Evolutionary conservation across 1,140 invertebrate species (phyloP).

Genomic region (Potamilus streckersoni): DNA sequence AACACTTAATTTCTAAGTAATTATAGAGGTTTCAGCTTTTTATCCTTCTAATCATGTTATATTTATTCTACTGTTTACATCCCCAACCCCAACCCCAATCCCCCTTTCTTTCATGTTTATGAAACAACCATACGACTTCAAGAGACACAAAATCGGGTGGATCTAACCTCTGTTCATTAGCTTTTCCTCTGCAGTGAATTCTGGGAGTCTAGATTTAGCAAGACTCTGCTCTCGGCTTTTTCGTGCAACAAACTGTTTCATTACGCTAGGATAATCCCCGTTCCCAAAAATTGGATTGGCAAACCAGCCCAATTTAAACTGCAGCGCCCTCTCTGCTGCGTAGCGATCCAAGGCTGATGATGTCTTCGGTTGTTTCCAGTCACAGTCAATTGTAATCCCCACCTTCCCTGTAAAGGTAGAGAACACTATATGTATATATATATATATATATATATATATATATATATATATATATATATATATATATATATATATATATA

Average conservation of each 20-base stretch:
- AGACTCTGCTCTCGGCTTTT: conserved; percentile 46
- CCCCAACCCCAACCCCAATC: not conserved
- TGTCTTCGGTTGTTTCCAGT: conserved; percentile 54
- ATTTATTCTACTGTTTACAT: not conserved
- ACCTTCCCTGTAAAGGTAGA: conserved; percentile 45
- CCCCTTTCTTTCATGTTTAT: not conserved
- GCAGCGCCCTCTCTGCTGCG: conserved; percentile 48
- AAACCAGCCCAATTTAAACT: conserved; percentile 62
- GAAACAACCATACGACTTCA: not conserved
- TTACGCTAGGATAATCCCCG: conserved; percentile 63
- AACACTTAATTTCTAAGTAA: too few species aligned
- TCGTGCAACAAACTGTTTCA: conserved; percentile 49
- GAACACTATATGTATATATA: not conserved
- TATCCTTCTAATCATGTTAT: not conserved
- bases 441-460: too few species aligned
- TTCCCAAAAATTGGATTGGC: conserved; percentile 59
- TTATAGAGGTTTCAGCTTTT: not conserved
- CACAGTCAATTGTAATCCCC: conserved; percentile 52
- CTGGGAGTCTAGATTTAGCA: conserved; percentile 50
- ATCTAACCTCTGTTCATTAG: conserved; percentile 44
- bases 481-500: too few species aligned
- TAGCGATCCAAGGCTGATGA: conserved; percentile 33
- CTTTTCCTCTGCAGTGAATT: conserved; percentile 61
- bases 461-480: too few species aligned
- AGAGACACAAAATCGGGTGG: not conserved